Conservation (phyloP, 2,797 vertebrate genomes). For the Epinephelus malabaricus region DNA sequence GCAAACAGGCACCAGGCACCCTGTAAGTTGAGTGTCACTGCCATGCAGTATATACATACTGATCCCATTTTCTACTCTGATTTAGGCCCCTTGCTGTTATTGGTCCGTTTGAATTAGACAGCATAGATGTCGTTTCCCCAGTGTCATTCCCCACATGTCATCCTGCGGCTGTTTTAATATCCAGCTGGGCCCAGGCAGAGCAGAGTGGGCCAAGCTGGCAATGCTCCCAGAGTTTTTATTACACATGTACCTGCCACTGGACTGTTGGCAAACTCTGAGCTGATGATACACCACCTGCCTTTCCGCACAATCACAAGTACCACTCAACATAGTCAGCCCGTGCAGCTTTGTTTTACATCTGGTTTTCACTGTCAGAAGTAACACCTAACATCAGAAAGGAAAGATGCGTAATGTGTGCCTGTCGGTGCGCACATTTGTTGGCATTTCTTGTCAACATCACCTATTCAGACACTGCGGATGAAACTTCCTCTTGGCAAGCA, state of each 20-base stretch:
- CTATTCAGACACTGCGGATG: conserved; percentile 59
- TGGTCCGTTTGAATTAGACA: not conserved
- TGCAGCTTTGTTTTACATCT: conserved; percentile 46
- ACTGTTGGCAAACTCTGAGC: conserved; percentile 53
- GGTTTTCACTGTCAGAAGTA: conserved; percentile 36
- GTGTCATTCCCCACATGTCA: conserved; percentile 36
- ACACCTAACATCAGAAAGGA: conserved; percentile 38
- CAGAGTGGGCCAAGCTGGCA: conserved; percentile 51
- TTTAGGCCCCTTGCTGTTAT: not conserved
- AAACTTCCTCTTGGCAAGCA: conserved; percentile 56
- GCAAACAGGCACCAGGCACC: no score
- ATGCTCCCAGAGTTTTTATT: conserved; percentile 55
- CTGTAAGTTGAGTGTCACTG: no score
- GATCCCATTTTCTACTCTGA: not conserved
- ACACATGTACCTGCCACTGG: conserved; percentile 57
- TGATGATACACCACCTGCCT: conserved; percentile 50
- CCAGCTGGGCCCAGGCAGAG: conserved; percentile 41
- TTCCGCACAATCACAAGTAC: conserved; percentile 27
- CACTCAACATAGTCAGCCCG: conserved; percentile 16
- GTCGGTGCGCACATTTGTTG: not conserved
- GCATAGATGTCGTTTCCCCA: not conserved
- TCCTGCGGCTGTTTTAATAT: conserved; percentile 37
- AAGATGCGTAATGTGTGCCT: not conserved
- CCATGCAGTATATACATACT: not conserved
- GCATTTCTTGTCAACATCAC: conserved; percentile 59